A percentile compares a stretch with the other conserved stretches of the same genome.
Conservation (phyloP, 1,140 invertebrate genomes). For the Linepithema humile region DNA sequence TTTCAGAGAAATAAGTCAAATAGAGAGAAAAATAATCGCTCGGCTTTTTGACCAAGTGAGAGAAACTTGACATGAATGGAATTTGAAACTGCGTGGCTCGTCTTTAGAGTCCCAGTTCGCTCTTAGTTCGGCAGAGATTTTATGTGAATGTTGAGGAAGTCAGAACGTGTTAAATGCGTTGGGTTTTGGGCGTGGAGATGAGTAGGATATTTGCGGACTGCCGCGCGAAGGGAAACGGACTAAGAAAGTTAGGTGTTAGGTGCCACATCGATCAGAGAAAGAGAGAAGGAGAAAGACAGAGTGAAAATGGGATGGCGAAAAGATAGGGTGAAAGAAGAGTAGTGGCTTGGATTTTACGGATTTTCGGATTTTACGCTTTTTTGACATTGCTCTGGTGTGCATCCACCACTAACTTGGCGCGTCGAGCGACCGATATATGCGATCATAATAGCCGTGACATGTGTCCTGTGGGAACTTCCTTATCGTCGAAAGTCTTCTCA, state of each 20-base stretch:
- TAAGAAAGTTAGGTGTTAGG: slow-evolving; percentile 41
- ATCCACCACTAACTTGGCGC: slow-evolving; percentile 17
- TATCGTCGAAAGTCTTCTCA: slow-evolving; percentile 62
- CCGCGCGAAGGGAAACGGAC: neutral
- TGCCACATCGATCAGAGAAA: neutral
- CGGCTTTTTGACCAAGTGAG: slow-evolving; percentile 11
- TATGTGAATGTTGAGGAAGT: slow-evolving; percentile 55
- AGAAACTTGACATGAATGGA: slow-evolving; percentile 19
- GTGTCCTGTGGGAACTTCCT: slow-evolving; percentile 51
- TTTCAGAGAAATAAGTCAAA: slow-evolving; percentile 7
- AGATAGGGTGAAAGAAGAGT: neutral
- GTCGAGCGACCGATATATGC: slow-evolving; percentile 39
- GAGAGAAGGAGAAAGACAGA: neutral
- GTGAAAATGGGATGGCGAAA: neutral
- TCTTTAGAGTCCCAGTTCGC: slow-evolving; percentile 41
- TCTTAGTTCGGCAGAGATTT: slow-evolving; percentile 68
- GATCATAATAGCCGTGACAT: neutral
- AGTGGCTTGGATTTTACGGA: slow-evolving; percentile 71
- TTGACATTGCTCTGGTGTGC: slow-evolving; percentile 52
- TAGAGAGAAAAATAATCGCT: slow-evolving; percentile 19
- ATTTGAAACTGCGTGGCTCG: slow-evolving; percentile 7
- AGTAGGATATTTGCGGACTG: slow-evolving; percentile 18
- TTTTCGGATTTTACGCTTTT: slow-evolving; percentile 76
- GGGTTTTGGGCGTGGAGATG: slow-evolving; percentile 7
- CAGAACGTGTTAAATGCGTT: slow-evolving; percentile 56